Base-by-base conservation (phyloP, 92 coral and sea anemone genomes). In the Zoanthus gigantus region DNA sequence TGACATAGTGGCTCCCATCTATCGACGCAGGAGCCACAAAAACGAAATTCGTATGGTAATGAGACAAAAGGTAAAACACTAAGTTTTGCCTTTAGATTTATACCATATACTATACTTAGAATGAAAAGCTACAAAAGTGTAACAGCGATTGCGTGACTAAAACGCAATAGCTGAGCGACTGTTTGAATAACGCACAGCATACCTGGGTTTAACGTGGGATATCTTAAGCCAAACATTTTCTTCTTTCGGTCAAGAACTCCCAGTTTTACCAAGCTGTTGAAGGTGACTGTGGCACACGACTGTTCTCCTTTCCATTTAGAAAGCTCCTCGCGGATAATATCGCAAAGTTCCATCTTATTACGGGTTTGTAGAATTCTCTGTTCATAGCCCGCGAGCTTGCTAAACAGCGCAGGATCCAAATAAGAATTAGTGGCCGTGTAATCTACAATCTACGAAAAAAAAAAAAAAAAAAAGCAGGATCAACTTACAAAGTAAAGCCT, bases 141-240 rank as follows among this genome's bases (percentile, higher is more conserved):
- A 23, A 63, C 30, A 63, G 30, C 32, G 9, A 63, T 30, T 34
- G 75, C n/a, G 45, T 71, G 18, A 52, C 44, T 61, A 69, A 45
- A 44, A 54, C 68, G 66, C 23, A 10, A 18, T 2, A 7, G 69
- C 17, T 17, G 8, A 17, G 30, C 69, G 10, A 63, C 29, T 17
- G 29, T 63, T 7, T 73, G 76, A 71, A 37, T 47, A 30, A 34
- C 9, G 65, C 67, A 54, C 47, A 65, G 28, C 90, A 37, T 74
- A 93, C 96, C 96, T 85, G 90, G 92, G 34, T 91, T 88, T 15
- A 85, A 37, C 14, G 96, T 93, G 17, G 96, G 96, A 45, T 91
- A 93, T 57, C 89, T 91, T 44, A 85, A 83, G 17, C 94, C 90
- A 52, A 93, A 54, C 17, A 83, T 78, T 28, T 88, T 90, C 75